Evolutionary conservation across 2,888 invertebrate species (phyloP).

Genomic region (Sericinus montela): DNA sequence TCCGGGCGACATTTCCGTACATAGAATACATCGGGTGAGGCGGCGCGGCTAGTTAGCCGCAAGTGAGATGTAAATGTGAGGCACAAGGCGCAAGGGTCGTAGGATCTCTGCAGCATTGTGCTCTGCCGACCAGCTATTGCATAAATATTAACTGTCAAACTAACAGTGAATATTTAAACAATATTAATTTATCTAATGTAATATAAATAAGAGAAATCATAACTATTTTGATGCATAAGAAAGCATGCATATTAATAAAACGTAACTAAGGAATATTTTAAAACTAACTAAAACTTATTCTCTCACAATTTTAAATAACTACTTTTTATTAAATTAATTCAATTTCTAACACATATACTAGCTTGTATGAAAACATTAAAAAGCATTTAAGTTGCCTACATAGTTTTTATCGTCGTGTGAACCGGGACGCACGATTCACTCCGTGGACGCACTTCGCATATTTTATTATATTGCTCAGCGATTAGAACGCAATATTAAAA

Average conservation of each 20-base stretch:
- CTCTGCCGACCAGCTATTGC: not conserved
- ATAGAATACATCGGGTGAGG: constrained; percentile 59
- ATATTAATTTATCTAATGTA: too few species aligned
- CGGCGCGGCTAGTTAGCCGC: constrained; percentile 51
- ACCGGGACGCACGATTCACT: constrained; percentile 21
- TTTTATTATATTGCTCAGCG: constrained; percentile 17
- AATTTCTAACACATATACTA: constrained; percentile 9
- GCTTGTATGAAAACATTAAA: constrained; percentile 11
- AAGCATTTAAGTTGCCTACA: constrained; percentile 18
- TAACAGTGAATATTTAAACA: too few species aligned
- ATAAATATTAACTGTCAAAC: not conserved
- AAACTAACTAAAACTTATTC: too few species aligned
- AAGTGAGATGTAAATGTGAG: constrained; percentile 46
- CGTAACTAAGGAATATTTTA: too few species aligned
- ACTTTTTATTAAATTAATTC: constrained; percentile 3
- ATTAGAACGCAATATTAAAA: constrained; percentile 20
- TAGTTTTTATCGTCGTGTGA: constrained; percentile 21
- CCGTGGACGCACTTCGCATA: constrained; percentile 19
- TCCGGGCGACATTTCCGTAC: constrained; percentile 65
- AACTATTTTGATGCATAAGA: too few species aligned
- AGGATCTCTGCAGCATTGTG: constrained; percentile 45
- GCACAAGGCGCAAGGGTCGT: constrained; percentile 36
- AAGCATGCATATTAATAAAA: too few species aligned
- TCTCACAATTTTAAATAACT: too few species aligned
- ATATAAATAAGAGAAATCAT: too few species aligned